Evolutionary conservation across 2,888 invertebrate species (phyloP), one percentile per base, ranked within the genome.

Genomic region (Spilarctia lutea): DNA sequence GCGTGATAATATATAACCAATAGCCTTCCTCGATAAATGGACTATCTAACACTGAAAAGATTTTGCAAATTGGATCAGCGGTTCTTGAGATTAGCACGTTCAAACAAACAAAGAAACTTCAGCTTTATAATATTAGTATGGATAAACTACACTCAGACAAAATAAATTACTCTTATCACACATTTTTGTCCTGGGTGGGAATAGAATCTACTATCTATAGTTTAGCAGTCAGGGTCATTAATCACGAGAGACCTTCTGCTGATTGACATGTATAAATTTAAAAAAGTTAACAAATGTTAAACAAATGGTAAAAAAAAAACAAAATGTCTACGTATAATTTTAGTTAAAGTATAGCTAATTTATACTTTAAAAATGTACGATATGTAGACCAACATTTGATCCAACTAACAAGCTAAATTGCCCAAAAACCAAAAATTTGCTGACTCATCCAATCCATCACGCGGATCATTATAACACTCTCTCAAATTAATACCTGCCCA

Each of bases 401-500:
- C 77, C 83, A 87, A 86, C 81, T 79, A 86, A 85, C 80, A 86
- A 80, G 33, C 79, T 83, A 87, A 90, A 89, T 87, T 83, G 83
- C 79, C 85, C 84, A 81, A 82, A 88, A 86, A 84, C 75, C 83
- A 88, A 92, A 89, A 87, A 91, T 89, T 89, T 82, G 94, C 92
- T 84, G 84, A 91, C 84, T 95, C 95, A 95, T 89, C 92, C 94
- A 92, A 95, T 95, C 94, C 95, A 95, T 95, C 95, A 95, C 89
- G 65, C 80, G 89, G 92, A 93, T 94, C 92, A 93, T 94, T 92
- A 94, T 94, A 94, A 93, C 91, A 91, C 91, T 87, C 89, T 82
- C 88, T 88, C 91, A 94, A 95, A 95, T 95, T 94, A 94, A 93
- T 94, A 95, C 95, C 95, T 94, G 94, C 92, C 94, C 82, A 86